Evolutionary conservation across 2,888 invertebrate species (phyloP), one percentile per base, ranked within the genome.

Genomic region (Cantharis nigra): DNA sequence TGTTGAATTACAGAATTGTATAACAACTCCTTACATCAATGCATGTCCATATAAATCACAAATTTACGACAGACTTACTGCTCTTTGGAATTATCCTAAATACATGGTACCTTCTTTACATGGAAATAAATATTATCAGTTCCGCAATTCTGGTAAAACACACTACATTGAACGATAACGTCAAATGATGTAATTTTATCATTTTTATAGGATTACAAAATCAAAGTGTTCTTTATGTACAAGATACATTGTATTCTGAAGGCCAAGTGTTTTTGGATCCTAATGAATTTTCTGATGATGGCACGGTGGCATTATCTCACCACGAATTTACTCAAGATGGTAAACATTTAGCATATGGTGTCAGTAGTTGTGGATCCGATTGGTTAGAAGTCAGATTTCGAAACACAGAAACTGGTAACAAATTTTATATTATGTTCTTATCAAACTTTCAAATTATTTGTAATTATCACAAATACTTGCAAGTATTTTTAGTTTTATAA

Each of bases 61-160:
- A 82, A 92, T 99, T 77, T 93, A 94, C 84, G 90, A 92, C 71
- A 92, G 96, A 81, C 91, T 99, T 28, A 98, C 95, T 0, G 94
- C 96, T 83, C 90, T 98, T 28, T 98, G 98, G 98, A 95, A 99
- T 88, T 98, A 96, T 89, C 96, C 97, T n/a, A 98, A 98, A 90
- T 97, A 95, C 89, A 94, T 96, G 2, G 95, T 96, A 83, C 98
- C 98, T 0, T 92, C 92, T 84, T 92, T 92, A 83, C 92, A 95
- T 84, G 98, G 98, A 3, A 90, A 93, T 80, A 92, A 92, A 86
- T 99, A 98, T 88, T 99, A 96, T 89, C 98, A 96, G 89, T 95
- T 93, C 84, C 94, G 94, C 90, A 99, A 99, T 87, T 94, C 96
- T 71, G 88, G 88, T 86, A 82, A 18, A 20, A 20, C 63, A 28